Evolutionary conservation across 2,113 vertebrate species (phyloP).

Genomic region (Hemicordylus capensis): DNA sequence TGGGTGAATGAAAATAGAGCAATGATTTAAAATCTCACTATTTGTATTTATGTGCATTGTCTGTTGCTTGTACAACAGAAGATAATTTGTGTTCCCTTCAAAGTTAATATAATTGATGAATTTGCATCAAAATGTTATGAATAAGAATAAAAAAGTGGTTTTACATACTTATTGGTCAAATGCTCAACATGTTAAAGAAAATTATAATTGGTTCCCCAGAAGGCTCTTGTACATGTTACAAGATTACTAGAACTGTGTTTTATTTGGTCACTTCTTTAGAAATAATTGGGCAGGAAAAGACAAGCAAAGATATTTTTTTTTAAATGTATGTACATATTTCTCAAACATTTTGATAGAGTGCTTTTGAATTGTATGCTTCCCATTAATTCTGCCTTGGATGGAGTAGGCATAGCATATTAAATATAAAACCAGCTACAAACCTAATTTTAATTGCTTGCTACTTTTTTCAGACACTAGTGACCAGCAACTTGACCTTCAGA

Average conservation of each 20-base stretch:
- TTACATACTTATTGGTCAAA: slow-evolving; percentile 41
- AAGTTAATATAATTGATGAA: slow-evolving; percentile 31
- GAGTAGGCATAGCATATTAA: slow-evolving; percentile 54
- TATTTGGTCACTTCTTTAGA: slow-evolving; percentile 37
- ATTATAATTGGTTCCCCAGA: slow-evolving; percentile 46
- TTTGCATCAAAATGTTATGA: slow-evolving; percentile 34
- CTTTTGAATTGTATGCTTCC: slow-evolving; percentile 53
- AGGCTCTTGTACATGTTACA: slow-evolving; percentile 43
- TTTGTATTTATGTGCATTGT: slow-evolving; percentile 31
- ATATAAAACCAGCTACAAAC: slow-evolving; percentile 42
- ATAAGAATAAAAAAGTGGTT: slow-evolving; percentile 61
- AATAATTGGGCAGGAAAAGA: slow-evolving; percentile 16
- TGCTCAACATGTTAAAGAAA: slow-evolving; percentile 40
- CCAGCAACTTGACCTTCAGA: background rate
- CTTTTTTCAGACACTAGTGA: slow-evolving; percentile 54
- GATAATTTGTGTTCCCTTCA: slow-evolving; percentile 62
- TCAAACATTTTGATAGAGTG: slow-evolving; percentile 30
- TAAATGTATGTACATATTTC: background rate
- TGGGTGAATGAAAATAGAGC: slow-evolving; percentile 14
- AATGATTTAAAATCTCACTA: slow-evolving; percentile 33
- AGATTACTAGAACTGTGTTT: slow-evolving; percentile 57
- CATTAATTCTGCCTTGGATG: slow-evolving; percentile 43
- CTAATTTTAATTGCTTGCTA: slow-evolving; percentile 56
- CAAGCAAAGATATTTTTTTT: slow-evolving; percentile 32
- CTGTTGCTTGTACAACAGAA: slow-evolving; percentile 51